These are phyloP conservation scores for Saturnia japonica DNA, from an alignment of 2,888 invertebrate genomes.

Conservation along the genomic window DNA sequence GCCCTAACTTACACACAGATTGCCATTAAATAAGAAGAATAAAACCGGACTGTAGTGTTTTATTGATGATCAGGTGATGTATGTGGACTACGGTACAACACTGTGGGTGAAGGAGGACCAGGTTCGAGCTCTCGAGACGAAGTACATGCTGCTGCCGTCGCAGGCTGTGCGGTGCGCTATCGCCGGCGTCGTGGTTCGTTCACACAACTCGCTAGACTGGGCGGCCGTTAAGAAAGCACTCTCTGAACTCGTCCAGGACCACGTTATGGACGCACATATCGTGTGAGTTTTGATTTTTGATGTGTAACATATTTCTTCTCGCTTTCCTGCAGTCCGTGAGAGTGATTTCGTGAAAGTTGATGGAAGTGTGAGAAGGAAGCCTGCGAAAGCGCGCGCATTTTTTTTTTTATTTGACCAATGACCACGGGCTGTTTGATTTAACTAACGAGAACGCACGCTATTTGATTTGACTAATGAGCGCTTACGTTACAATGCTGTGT, in stretches of 20 bases:
- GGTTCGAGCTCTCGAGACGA: constrained; percentile 79
- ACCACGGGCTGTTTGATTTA: too few relatives aligned
- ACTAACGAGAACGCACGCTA: too few relatives aligned
- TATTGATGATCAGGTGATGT: constrained; percentile 72
- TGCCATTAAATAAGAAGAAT: too few relatives aligned
- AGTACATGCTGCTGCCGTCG: constrained; percentile 76
- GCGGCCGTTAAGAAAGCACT: constrained; percentile 49
- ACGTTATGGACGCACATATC: constrained; percentile 48
- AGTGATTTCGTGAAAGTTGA: too few relatives aligned
- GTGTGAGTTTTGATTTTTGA: constrained; percentile 51
- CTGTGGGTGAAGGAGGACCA: constrained; percentile 75
- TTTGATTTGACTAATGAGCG: too few relatives aligned
- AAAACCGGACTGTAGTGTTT: not conserved
- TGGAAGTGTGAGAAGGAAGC: too few relatives aligned
- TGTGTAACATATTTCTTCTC: too few relatives aligned
- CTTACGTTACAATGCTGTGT: too few relatives aligned
- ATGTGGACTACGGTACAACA: constrained; percentile 86
- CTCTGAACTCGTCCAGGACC: constrained; percentile 40
- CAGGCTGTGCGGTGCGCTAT: constrained; percentile 81
- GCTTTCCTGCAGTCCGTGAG: too few relatives aligned
- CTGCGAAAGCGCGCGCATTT: too few relatives aligned
- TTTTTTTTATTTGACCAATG: too few relatives aligned
- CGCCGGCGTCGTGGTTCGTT: constrained; percentile 64
- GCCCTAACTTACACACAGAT: too few relatives aligned
- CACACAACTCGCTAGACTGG: constrained; percentile 44